Conservation (phyloP, 2,113 vertebrate species). For the Himantopus leucocephalus region DNA sequence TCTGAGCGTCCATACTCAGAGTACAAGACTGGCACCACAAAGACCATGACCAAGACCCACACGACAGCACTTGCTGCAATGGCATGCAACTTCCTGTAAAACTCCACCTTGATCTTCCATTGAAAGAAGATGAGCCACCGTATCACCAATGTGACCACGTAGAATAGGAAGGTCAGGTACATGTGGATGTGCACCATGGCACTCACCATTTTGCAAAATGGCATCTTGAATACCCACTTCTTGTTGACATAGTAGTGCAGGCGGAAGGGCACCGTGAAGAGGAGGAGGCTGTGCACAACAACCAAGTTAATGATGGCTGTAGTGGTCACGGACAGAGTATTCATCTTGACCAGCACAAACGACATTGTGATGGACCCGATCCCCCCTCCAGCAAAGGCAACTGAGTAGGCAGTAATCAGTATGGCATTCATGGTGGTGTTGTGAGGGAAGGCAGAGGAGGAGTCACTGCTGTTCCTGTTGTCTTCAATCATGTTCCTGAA, state of each 20-base stretch:
- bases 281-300: slow-evolving; percentile 82
- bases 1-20: slow-evolving; percentile 70
- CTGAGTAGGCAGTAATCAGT: slow-evolving; percentile 72
- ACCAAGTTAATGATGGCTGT: slow-evolving; percentile 87
- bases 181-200: slow-evolving; percentile 90
- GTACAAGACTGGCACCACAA: slow-evolving; percentile 52
- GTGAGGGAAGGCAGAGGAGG: not conserved
- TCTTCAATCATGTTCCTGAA: not conserved
- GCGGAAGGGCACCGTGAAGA: slow-evolving; percentile 88
- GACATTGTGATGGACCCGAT: slow-evolving; percentile 76
- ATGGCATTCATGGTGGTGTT: not conserved
- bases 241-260: slow-evolving; percentile 76
- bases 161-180: slow-evolving; percentile 89
- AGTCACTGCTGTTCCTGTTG: not conserved
- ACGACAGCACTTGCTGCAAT: slow-evolving; percentile 70
- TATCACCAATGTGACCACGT: slow-evolving; percentile 80
- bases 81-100: slow-evolving; percentile 79
- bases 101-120: slow-evolving; percentile 72
- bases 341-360: slow-evolving; percentile 79
- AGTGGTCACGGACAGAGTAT: slow-evolving; percentile 81
- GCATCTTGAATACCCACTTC: slow-evolving; percentile 59
- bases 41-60: slow-evolving; percentile 78
- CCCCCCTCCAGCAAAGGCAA: slow-evolving; percentile 77
- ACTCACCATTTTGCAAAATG: slow-evolving; percentile 82
- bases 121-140: slow-evolving; percentile 82